Evolutionary conservation across 2,888 invertebrate genomes (phyloP).

Genomic region (Steromphala cineraria): DNA sequence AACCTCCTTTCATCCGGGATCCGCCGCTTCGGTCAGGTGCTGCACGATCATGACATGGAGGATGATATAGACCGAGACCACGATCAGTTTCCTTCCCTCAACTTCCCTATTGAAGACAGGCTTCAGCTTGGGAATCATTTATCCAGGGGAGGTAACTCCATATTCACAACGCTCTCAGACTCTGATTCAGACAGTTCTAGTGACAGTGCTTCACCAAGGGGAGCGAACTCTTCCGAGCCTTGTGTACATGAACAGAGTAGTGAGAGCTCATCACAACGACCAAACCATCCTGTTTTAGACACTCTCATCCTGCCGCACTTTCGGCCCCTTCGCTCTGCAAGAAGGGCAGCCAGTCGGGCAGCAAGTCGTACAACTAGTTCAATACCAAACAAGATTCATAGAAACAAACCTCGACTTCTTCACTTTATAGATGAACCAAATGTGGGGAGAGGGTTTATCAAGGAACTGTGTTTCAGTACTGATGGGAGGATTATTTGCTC

Average conservation of each 20-base stretch:
- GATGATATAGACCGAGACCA: background rate
- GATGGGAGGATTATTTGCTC: conserved; percentile 94
- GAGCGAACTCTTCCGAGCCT: background rate
- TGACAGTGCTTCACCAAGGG: background rate
- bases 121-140: background rate
- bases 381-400: conserved; percentile 51
- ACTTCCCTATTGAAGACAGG: background rate
- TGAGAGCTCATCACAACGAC: background rate
- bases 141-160: too few species aligned
- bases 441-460: conserved; percentile 92
- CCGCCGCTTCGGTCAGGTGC: background rate
- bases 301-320: background rate
- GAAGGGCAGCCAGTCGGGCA: background rate
- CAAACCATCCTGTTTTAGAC: background rate
- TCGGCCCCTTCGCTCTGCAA: background rate
- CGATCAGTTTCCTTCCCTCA: background rate
- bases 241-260: background rate
- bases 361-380: background rate
- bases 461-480: conserved; percentile 92
- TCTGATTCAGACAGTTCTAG: background rate
- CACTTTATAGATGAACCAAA: conserved; percentile 91
- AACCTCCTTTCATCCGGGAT: background rate
- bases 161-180: background rate
- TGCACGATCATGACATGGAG: background rate
- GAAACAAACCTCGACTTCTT: conserved; percentile 86